A percentile compares a stretch with the other conserved stretches of the same genome.
phyloP scores from a whole-genome alignment of 2,888 invertebrate species.

The Idaea aversata region DNA sequence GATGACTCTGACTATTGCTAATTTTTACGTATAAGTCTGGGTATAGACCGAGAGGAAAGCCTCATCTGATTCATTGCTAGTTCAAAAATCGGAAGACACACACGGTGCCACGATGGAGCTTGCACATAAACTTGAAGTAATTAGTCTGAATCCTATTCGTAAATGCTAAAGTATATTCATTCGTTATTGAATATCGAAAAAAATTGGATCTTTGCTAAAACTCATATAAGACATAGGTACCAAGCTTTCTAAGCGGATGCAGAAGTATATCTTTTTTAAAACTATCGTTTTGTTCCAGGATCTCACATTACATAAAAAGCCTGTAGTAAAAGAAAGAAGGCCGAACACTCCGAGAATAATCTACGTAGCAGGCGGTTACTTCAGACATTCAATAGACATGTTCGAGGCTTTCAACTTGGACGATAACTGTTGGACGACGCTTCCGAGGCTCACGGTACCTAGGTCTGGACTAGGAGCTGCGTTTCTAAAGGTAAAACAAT shows the following conservation, averaged over 20 bases:
- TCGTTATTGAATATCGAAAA: too few species aligned
- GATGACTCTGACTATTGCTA: neutral
- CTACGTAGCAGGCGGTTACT: conserved; percentile 95
- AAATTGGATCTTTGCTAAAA: too few species aligned
- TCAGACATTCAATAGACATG: conserved; percentile 90
- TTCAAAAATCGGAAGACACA: neutral
- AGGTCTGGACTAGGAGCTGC: conserved; percentile 93
- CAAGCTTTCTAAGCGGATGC: neutral
- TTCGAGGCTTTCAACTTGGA: conserved; percentile 94
- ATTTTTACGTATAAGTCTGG: neutral
- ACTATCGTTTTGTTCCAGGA: conserved; percentile 76
- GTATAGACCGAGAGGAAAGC: neutral
- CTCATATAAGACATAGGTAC: too few species aligned
- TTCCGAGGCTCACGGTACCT: conserved; percentile 92
- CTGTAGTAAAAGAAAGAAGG: conserved; percentile 90
- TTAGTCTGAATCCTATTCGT: neutral
- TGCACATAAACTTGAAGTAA: neutral
- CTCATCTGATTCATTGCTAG: neutral
- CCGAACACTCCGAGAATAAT: conserved; percentile 94
- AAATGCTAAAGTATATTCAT: too few species aligned
- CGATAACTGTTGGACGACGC: conserved; percentile 90
- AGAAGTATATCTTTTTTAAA: neutral
- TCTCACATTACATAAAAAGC: conserved; percentile 92
- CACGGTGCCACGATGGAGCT: neutral
- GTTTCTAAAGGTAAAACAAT: conserved; percentile 83